A percentile compares a stretch with the other conserved stretches of the same genome.
Evolutionary conservation across 2,113 vertebrate species (phyloP).

Genomic region (Cepphus grylle): DNA sequence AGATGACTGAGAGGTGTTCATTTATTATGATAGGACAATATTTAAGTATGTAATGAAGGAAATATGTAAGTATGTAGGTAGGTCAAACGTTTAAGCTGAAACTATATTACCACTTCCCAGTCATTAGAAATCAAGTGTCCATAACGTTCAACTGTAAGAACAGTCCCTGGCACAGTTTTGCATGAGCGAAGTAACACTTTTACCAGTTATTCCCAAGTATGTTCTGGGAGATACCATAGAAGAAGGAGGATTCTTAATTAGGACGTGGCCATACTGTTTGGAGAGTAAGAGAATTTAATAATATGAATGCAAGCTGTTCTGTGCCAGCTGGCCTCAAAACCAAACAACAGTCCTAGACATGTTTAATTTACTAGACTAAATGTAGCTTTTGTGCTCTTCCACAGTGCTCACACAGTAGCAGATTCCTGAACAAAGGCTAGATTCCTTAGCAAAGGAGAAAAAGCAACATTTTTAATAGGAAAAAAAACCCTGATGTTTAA

Average conservation of each 20-base stretch:
- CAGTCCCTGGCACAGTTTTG: background rate
- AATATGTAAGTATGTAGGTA: background rate
- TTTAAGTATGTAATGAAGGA: background rate
- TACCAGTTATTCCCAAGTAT: background rate
- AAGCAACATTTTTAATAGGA: background rate
- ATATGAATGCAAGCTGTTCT: constrained; percentile 5
- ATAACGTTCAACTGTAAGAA: background rate
- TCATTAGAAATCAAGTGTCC: background rate
- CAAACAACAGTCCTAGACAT: background rate
- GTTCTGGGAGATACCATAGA: background rate
- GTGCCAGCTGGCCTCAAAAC: constrained; percentile 1
- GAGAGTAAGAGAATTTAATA: constrained; percentile 32
- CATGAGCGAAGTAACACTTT: background rate
- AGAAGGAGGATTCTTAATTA: constrained; percentile 21
- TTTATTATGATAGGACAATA: background rate
- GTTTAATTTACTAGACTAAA: constrained; percentile 35
- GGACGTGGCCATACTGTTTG: background rate
- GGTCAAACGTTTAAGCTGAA: background rate
- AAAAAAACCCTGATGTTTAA: background rate
- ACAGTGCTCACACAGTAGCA: background rate
- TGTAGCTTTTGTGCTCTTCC: background rate
- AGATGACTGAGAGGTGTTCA: background rate
- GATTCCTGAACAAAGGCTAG: background rate
- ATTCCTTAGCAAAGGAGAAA: background rate
- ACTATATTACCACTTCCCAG: background rate